A percentile compares a stretch with the other conserved stretches of the same genome.
These are phyloP conservation scores for Syndactyla subalaris DNA, from an alignment of 2,797 vertebrate species.

Conservation along the genomic window DNA sequence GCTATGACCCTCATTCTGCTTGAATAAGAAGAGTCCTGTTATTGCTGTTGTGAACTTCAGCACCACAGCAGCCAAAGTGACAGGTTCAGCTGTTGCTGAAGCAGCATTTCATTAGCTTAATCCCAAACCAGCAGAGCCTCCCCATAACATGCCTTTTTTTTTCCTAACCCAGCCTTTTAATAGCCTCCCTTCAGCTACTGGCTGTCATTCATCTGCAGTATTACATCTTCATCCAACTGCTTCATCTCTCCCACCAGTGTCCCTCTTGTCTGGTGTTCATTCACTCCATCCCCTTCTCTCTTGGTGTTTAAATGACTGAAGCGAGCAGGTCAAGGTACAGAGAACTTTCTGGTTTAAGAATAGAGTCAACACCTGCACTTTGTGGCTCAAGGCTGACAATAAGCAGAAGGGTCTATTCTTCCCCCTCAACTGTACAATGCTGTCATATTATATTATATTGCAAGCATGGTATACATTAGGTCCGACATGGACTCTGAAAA, in stretches of 20 bases:
- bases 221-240: background rate
- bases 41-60: background rate
- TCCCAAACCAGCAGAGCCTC: background rate
- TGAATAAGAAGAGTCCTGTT: background rate
- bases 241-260: background rate
- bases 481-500: background rate
- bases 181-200: background rate
- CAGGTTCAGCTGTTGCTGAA: constrained; percentile 3
- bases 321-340: background rate
- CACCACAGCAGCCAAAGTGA: constrained; percentile 2
- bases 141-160: background rate
- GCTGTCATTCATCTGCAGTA: background rate
- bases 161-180: background rate
- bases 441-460: background rate
- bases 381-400: background rate
- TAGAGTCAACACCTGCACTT: background rate
- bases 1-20: background rate
- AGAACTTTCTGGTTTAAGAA: background rate
- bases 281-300: background rate
- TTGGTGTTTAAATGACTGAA: background rate
- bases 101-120: background rate
- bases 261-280: background rate
- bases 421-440: accelerated
- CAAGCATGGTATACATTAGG: background rate
- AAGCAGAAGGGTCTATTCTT: background rate